Base-by-base conservation (phyloP, 2,797 vertebrate genomes). In the Melanotaenia maccullochi region DNA sequence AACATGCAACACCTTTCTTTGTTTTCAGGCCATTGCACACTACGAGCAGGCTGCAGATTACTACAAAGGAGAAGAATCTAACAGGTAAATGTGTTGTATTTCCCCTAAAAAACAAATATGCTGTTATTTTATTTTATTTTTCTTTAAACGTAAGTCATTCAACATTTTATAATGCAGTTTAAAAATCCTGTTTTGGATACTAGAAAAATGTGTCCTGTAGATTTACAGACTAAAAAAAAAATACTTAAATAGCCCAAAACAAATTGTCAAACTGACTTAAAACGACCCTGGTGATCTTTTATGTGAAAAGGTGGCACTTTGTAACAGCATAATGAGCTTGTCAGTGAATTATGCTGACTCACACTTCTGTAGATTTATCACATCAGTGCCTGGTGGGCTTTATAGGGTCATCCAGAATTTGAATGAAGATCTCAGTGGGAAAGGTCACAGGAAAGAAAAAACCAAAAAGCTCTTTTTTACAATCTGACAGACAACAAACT, bases 21-120 rank as follows among this genome's bases (percentile, higher is more conserved):
- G 62, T 76, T 68, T 76, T 56, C 71, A 93, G 92, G 92, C 89
- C 36, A 93, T 93, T 6, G 92, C 92, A 56, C 92, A 92, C 81
- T 93, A 92, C 92, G 96, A 96, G 87, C 96, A 96, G 86, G 91
- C 93, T 77, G 91, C 88, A 68, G 91, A 93, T 78, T 93, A 92
- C 82, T 94, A 93, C 84, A 92, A 92, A 62, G 92, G 92, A 61
- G 92, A 93, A 1, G 92, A 93, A 73, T 94, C 91, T 1, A 90
- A 92, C 86, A 93, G 89, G 93, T 93, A 73, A 36, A 36, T 5
- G 9, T 52, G 64, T 49, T 28, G 8, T 4, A 28, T 65, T 20
- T 63, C 33, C 25, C 20, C 11, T n/a, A 38, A 38, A 12, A 38
- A 9, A 2, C 36, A 9, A 9, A 35, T 33, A 24, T 51, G 47